A percentile compares a stretch with the other conserved stretches of the same genome.
These are phyloP conservation scores for Agelaius tricolor DNA, from an alignment of 2,113 vertebrate species.

Conservation along the genomic window DNA sequence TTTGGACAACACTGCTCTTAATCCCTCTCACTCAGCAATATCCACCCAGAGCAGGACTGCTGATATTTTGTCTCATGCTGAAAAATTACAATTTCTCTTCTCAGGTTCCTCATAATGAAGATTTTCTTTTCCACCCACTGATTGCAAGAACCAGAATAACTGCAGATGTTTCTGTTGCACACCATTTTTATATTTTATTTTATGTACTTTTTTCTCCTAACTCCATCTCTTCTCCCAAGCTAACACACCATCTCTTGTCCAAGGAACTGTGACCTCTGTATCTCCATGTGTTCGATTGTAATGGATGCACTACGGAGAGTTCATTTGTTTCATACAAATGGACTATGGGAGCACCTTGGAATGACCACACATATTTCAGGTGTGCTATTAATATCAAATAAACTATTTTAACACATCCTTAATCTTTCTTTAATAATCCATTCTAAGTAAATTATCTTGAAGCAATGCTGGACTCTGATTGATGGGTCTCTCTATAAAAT, in stretches of 20 bases:
- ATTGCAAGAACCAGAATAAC: neutral
- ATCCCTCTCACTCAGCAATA: neutral
- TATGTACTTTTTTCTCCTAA: neutral
- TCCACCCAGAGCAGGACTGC: neutral
- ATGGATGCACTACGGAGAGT: neutral
- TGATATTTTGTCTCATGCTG: neutral
- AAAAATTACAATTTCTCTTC: neutral
- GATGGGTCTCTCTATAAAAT: neutral
- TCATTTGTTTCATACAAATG: neutral
- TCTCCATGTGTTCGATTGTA: accelerated
- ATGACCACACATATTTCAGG: constrained; percentile 24
- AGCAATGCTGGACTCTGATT: constrained; percentile 20
- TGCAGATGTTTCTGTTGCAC: neutral
- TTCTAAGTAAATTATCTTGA: constrained; percentile 50
- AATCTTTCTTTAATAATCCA: constrained; percentile 62
- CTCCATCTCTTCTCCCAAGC: neutral
- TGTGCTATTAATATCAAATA: constrained; percentile 48
- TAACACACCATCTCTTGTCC: neutral
- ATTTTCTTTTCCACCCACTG: neutral
- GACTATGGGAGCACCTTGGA: neutral
- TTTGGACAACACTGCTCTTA: neutral
- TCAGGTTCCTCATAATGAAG: neutral
- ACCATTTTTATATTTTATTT: neutral
- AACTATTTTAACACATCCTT: constrained; percentile 46
- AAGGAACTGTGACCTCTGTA: neutral